phyloP scores from a whole-genome alignment of 37 sponge, comb jelly and placozoan species.

The Hexactinellida sp. region DNA sequence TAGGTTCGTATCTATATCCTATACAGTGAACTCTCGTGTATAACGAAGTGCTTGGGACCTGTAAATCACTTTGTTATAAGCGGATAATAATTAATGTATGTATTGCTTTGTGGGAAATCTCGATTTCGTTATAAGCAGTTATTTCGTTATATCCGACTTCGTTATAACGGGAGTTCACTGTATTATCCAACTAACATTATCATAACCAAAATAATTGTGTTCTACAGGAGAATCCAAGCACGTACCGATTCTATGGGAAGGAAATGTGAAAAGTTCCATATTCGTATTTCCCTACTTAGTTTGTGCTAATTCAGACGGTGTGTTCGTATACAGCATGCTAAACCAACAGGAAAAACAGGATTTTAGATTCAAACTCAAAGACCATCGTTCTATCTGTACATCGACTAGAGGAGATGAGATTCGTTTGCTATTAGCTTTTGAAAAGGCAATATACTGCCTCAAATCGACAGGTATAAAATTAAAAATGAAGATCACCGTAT shows the following conservation, averaged over 20 bases:
- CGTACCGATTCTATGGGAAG: not conserved
- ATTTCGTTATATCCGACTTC: no score
- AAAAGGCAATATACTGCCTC: not conserved
- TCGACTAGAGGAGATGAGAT: not conserved
- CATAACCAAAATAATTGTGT: not conserved
- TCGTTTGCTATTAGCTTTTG: not conserved
- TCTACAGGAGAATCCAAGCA: not conserved
- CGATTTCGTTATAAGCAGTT: no score
- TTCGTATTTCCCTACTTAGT: not conserved
- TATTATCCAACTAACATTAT: not conserved
- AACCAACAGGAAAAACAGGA: slow-evolving; percentile 16
- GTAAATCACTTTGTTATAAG: no score
- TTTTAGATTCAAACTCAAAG: not conserved
- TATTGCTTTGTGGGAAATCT: no score
- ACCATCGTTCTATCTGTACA: not conserved
- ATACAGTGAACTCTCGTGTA: no score
- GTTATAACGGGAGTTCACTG: not conserved
- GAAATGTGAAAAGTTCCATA: not conserved
- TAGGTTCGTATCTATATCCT: no score
- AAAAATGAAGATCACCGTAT: no score
- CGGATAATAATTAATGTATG: no score
- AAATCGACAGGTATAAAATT: not conserved
- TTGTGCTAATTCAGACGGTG: not conserved
- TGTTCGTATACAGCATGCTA: slow-evolving; percentile 1
- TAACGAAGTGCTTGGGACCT: no score